These are phyloP conservation scores for Huso huso DNA, from an alignment of 2,797 vertebrate genomes.

Conservation along the genomic window DNA sequence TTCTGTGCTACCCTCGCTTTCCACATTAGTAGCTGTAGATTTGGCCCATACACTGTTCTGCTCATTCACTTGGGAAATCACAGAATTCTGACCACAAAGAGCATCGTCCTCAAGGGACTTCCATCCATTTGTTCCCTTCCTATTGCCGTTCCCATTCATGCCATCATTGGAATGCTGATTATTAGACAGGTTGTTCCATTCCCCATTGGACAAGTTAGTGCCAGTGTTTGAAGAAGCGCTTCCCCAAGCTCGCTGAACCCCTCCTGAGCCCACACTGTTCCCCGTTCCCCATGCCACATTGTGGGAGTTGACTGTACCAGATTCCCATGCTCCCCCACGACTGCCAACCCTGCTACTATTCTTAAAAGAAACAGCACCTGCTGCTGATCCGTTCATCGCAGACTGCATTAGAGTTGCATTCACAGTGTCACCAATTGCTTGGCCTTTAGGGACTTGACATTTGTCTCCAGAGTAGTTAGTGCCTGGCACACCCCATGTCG, in stretches of 20 bases:
- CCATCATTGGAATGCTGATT: slow-evolving; percentile 72
- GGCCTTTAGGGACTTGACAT: slow-evolving; percentile 68
- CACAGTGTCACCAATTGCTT: slow-evolving; percentile 95
- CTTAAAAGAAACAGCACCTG: slow-evolving; percentile 76
- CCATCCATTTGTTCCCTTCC: slow-evolving; percentile 87
- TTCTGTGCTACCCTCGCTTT: slow-evolving; percentile 78
- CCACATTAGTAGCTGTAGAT: slow-evolving; percentile 45
- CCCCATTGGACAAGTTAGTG: slow-evolving; percentile 67
- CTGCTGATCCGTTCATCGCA: slow-evolving; percentile 59
- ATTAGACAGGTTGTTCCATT: slow-evolving; percentile 76
- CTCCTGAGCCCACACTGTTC: slow-evolving; percentile 50
- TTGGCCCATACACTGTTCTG: slow-evolving; percentile 72
- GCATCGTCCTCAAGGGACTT: slow-evolving; percentile 87
- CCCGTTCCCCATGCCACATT: slow-evolving; percentile 59
- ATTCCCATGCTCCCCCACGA: slow-evolving; percentile 78
- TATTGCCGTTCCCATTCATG: slow-evolving; percentile 40
- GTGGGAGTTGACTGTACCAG: slow-evolving; percentile 65
- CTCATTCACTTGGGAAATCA: slow-evolving; percentile 60
- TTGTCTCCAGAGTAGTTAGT: slow-evolving; percentile 85
- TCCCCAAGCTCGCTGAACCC: slow-evolving; percentile 79
- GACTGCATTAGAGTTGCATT: slow-evolving; percentile 91
- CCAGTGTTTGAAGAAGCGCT: slow-evolving; percentile 62
- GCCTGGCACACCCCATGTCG: slow-evolving; percentile 71
- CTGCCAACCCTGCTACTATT: slow-evolving; percentile 69
- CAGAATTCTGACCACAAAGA: slow-evolving; percentile 61